Evolutionary conservation across 2,888 invertebrate species (phyloP).

Genomic region (Nomada ferruginata): DNA sequence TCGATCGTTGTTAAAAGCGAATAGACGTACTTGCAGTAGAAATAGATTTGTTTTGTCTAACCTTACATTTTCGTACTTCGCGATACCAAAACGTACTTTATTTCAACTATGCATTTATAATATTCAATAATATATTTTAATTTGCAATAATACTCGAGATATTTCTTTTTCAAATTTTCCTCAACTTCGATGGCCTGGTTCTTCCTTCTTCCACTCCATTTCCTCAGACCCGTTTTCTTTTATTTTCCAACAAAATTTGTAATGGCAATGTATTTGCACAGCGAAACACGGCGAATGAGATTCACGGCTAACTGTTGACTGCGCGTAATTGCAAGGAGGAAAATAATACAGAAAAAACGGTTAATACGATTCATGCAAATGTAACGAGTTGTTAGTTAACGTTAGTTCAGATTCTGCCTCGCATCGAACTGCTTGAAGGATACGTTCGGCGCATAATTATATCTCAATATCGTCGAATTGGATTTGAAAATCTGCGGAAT

Average conservation of each 20-base stretch:
- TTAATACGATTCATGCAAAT: slow-evolving; percentile 15
- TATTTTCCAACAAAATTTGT: not conserved
- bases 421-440: not conserved
- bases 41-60: too few relatives aligned
- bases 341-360: not conserved
- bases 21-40: too few relatives aligned
- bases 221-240: too few relatives aligned
- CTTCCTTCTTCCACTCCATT: too few relatives aligned
- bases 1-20: too few relatives aligned
- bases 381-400: not conserved
- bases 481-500: slow-evolving; percentile 3
- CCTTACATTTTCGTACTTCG: too few relatives aligned
- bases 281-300: not conserved
- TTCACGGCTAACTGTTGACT: not conserved
- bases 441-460: not conserved
- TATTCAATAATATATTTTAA: too few relatives aligned
- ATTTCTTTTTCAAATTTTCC: too few relatives aligned
- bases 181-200: too few relatives aligned
- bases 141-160: too few relatives aligned
- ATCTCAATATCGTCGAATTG: slow-evolving; percentile 19
- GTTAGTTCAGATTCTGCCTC: not conserved
- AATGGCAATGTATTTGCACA: not conserved
- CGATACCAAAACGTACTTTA: too few relatives aligned
- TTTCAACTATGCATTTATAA: too few relatives aligned
- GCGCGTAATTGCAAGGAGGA: not conserved